Conservation (phyloP, 2,888 invertebrate genomes). For the Agriopis leucophaearia region DNA sequence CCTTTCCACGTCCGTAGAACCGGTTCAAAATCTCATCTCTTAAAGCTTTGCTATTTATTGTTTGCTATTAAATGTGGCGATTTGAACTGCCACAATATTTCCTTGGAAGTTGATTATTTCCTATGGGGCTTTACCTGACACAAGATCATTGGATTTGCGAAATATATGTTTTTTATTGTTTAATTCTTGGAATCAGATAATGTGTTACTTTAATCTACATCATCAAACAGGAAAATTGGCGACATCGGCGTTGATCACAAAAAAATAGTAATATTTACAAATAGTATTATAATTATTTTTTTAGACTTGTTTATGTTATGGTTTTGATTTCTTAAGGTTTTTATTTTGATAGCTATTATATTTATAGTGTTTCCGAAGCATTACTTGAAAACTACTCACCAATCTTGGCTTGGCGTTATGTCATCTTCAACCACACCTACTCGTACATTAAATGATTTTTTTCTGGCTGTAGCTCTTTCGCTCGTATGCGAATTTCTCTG, state of each 20-base stretch:
- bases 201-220: neutral
- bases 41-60: constrained; percentile 45
- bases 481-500: too few species aligned
- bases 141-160: constrained; percentile 20
- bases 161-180: constrained; percentile 32
- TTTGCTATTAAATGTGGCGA: constrained; percentile 36
- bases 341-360: too few species aligned
- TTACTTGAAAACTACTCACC: too few species aligned
- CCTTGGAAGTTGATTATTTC: constrained; percentile 32
- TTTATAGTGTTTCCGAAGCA: too few species aligned
- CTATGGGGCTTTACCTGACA: constrained; percentile 3
- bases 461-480: too few species aligned
- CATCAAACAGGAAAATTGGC: neutral
- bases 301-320: neutral
- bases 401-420: too few species aligned
- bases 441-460: too few species aligned
- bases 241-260: too few species aligned
- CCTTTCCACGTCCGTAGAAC: constrained; percentile 34
- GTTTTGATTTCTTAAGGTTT: neutral
- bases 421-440: neutral
- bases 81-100: constrained; percentile 68
- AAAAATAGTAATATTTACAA: neutral
- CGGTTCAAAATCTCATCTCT: constrained; percentile 41
- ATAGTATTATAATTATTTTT: neutral
- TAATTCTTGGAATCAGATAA: neutral